Evolutionary conservation across 2,113 vertebrate species (phyloP).

Genomic region (Heliornis fulica): DNA sequence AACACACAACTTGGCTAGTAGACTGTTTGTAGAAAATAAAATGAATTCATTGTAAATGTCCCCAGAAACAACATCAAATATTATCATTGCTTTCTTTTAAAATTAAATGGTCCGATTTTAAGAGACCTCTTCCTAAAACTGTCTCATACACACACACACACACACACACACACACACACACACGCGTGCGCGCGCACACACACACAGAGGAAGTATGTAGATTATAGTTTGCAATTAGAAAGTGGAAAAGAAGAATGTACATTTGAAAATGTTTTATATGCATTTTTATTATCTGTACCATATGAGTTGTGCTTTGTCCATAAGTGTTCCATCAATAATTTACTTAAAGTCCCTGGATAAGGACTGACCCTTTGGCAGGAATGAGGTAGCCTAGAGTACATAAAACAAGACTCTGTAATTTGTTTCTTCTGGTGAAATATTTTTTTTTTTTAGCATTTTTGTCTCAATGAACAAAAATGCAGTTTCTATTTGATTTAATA

Average conservation of each 20-base stretch:
- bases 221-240: background rate
- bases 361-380: background rate
- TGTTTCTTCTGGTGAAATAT: background rate
- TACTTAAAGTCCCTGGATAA: background rate
- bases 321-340: background rate
- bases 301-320: background rate
- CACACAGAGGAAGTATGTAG: background rate
- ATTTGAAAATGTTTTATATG: background rate
- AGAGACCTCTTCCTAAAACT: background rate
- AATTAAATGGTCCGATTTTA: background rate
- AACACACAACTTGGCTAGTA: background rate
- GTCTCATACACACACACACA: no score
- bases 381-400: background rate
- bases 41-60: background rate
- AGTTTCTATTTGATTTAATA: background rate
- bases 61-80: background rate
- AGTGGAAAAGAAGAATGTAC: background rate
- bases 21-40: background rate
- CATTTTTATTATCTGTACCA: background rate
- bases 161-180: no score
- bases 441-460: background rate
- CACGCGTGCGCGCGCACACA: no score
- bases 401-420: background rate
- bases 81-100: background rate
- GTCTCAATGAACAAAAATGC: background rate